Percentiles rank a stretch among this genome's conserved stretches.
Evolutionary conservation across 2,797 vertebrate genomes (phyloP).

Genomic region (Cygnus olor): DNA sequence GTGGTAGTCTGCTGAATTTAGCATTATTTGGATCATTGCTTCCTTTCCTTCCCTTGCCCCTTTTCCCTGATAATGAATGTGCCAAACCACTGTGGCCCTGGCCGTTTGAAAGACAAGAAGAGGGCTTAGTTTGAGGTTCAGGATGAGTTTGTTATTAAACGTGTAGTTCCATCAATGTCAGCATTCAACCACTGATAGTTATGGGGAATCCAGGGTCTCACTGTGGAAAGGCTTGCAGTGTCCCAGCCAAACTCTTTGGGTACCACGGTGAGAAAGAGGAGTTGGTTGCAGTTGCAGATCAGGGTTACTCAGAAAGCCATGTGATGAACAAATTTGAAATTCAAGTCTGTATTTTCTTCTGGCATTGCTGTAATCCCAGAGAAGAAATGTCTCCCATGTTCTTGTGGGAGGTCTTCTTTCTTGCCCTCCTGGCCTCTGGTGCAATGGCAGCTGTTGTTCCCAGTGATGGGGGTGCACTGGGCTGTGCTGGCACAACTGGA

Average conservation of each 20-base stretch:
- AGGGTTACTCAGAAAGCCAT: background rate
- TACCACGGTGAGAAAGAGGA: background rate
- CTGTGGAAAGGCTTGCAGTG: background rate
- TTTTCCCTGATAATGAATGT: background rate
- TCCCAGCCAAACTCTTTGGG: background rate
- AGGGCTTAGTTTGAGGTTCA: background rate
- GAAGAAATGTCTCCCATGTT: background rate
- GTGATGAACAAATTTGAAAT: background rate
- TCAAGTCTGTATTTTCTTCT: background rate
- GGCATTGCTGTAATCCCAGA: background rate
- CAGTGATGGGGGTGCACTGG: background rate
- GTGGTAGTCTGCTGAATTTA: background rate
- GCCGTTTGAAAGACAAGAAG: background rate
- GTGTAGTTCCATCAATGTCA: background rate
- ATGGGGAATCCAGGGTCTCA: rapidly evolving
- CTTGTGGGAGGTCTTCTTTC: background rate
- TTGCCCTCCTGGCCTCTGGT: background rate
- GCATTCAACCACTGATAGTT: background rate
- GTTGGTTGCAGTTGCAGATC: background rate
- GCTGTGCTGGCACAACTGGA: background rate
- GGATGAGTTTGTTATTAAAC: background rate
- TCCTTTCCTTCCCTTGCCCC: background rate
- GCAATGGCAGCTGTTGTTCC: background rate
- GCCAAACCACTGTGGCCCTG: background rate
- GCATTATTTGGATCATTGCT: background rate